Percentiles rank a stretch among this genome's conserved stretches.
Conservation (phyloP, 2,888 invertebrate genomes). For the Limulus polyphemus region DNA sequence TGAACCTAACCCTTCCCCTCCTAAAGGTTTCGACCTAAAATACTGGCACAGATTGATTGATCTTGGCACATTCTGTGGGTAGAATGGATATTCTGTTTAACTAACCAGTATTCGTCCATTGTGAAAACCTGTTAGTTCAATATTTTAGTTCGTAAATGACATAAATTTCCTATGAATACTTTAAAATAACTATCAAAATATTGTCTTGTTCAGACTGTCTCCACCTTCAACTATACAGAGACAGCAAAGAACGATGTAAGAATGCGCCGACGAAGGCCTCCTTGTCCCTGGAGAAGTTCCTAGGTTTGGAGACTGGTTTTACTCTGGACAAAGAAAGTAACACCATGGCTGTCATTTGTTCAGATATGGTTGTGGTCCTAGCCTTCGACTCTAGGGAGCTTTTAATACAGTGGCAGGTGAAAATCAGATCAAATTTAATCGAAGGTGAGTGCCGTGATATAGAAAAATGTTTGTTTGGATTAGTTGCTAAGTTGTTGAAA, state of each 20-base stretch:
- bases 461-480: no score
- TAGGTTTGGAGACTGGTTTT: constrained; percentile 74
- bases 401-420: constrained; percentile 78
- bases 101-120: no score
- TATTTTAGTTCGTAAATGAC: no score
- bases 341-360: constrained; percentile 77
- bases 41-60: no score
- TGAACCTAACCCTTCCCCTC: no score
- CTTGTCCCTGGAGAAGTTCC: constrained; percentile 69
- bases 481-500: no score
- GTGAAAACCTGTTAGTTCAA: no score
- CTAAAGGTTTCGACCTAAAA: no score
- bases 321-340: constrained; percentile 81
- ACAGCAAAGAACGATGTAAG: constrained; percentile 73
- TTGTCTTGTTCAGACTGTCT: constrained; percentile 58
- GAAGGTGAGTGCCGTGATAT: constrained; percentile 44
- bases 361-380: constrained; percentile 67
- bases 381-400: constrained; percentile 77
- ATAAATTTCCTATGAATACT: no score
- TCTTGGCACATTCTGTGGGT: no score
- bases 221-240: constrained; percentile 73
- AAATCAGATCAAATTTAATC: constrained; percentile 68
- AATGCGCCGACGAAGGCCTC: constrained; percentile 74
- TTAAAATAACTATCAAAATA: no score
- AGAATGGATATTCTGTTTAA: no score